Base-by-base conservation (phyloP, 2,113 vertebrate genomes). In the Dunckerocampus dactyliophorus region DNA sequence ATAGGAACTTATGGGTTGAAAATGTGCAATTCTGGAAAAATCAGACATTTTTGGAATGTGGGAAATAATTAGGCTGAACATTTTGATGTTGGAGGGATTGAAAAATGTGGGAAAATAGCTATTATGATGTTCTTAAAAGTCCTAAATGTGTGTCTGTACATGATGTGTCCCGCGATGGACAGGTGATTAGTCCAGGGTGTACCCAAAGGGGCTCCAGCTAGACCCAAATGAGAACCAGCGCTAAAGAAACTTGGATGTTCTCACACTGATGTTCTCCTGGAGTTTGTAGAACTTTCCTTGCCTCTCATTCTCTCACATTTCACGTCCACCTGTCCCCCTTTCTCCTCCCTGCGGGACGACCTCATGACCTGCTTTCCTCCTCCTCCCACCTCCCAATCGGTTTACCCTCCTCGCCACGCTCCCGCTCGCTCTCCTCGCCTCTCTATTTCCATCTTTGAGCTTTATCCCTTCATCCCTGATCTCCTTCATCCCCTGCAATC, bases 401-500 rank as follows among this genome's bases (percentile, higher is more conserved):
- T 87, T 89, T 90, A 90, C 77, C 82, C 80, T 45, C 43, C 74
- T 71, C 53, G 48, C 60, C 69, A 42, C 3, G 24, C 53, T 70
- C 73, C 50, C 59, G 62, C 66, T 49, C 37, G 53, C 60, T 61
- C 72, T 62, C 62, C 55, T 72, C 65, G 67, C 63, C 70, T 86
- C 82, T 85, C 80, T 89, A 83, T 88, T 89, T 87, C 84, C 76
- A 90, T 88, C 90, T 83, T 80, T 86, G 85, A 79, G 77, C 88
- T 89, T 88, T 89, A 92, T 92, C 89, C 82, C 78, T 86, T 89
- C 88, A 89, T 89, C 88, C 86, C 76, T 92, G 88, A 92, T 91
- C 89, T 90, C 87, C 87, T 88, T 91, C 89, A 91, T 91, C 90
- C 88, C 66, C 75, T 84, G 79, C 89, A 90, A 91, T 91, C 89